Evolutionary conservation across 30 jellyfish, hydroid and myxozoan species (phyloP).

Genomic region (Cassiopea andromeda): DNA sequence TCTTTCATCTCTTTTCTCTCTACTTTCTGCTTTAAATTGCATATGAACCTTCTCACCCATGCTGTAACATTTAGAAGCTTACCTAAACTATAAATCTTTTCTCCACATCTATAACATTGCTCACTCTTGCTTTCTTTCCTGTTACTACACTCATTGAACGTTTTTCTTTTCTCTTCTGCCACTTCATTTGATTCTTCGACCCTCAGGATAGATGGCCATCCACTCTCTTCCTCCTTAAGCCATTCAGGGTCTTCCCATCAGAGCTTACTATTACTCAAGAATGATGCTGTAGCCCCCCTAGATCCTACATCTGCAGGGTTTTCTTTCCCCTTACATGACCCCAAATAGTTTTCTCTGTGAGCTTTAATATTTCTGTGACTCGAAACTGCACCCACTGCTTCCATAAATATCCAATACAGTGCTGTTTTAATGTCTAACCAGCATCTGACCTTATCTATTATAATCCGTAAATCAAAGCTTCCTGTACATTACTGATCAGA

Average conservation of each 20-base stretch:
- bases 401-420: slow-evolving; percentile 32
- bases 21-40: slow-evolving; percentile 7
- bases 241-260: slow-evolving; percentile 56
- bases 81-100: slow-evolving; percentile 6
- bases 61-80: slow-evolving; percentile 16
- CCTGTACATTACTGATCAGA: not conserved
- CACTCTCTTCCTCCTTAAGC: slow-evolving; percentile 14
- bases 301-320: slow-evolving; percentile 40
- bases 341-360: slow-evolving; percentile 15
- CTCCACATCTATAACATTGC: slow-evolving; percentile 16
- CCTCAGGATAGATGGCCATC: slow-evolving; percentile 23
- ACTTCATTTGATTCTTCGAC: slow-evolving; percentile 32
- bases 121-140: not conserved
- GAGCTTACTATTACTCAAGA: not conserved
- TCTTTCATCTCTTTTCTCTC: slow-evolving; percentile 4
- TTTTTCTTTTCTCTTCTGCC: slow-evolving; percentile 25
- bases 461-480: not conserved
- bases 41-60: slow-evolving; percentile 41
- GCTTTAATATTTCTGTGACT: slow-evolving; percentile 26
- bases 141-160: slow-evolving; percentile 8
- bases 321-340: slow-evolving; percentile 31
- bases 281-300: slow-evolving; percentile 27
- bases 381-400: slow-evolving; percentile 48
- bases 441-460: not conserved
- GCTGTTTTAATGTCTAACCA: slow-evolving; percentile 36